Percentiles rank a stretch among this genome's conserved stretches.
These are phyloP conservation scores for Spisula solida DNA, from an alignment of 2,888 invertebrate species.

Conservation along the genomic window DNA sequence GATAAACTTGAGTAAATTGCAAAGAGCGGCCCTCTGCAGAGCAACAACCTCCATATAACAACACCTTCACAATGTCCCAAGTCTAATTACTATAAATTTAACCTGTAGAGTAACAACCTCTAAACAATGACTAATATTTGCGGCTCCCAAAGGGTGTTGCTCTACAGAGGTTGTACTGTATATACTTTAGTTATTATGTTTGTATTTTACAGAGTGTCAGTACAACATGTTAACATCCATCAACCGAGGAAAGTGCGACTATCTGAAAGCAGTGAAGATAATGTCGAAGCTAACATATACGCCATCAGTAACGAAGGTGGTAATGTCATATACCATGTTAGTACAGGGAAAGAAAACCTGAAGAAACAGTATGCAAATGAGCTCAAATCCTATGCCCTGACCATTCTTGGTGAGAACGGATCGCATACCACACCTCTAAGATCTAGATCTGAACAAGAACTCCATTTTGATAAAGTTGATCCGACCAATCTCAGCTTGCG, in stretches of 20 bases:
- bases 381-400: slow-evolving; percentile 89
- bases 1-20: too few relatives aligned
- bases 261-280: slow-evolving; percentile 78
- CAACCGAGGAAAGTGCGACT: slow-evolving; percentile 84
- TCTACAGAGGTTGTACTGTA: too few relatives aligned
- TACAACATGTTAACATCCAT: slow-evolving; percentile 89
- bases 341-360: slow-evolving; percentile 85
- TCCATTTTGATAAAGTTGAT: slow-evolving; percentile 88
- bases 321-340: slow-evolving; percentile 90
- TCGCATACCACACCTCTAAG: slow-evolving; percentile 77
- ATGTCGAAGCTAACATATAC: slow-evolving; percentile 90
- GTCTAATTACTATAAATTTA: too few relatives aligned
- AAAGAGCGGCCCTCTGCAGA: too few relatives aligned
- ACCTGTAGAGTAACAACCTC: too few relatives aligned
- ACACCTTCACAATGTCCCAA: too few relatives aligned
- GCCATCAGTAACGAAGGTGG: slow-evolving; percentile 95
- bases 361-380: slow-evolving; percentile 85
- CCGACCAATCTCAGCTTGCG: slow-evolving; percentile 90
- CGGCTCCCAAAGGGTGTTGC: too few relatives aligned
- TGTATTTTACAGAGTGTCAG: slow-evolving; percentile 83
- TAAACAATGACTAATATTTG: not conserved
- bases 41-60: too few relatives aligned
- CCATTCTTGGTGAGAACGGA: slow-evolving; percentile 88
- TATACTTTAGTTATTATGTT: not conserved
- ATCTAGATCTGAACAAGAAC: slow-evolving; percentile 88